Evolutionary conservation across 2,113 vertebrate genomes (phyloP).

Genomic region (Trochalopteron elliotii): DNA sequence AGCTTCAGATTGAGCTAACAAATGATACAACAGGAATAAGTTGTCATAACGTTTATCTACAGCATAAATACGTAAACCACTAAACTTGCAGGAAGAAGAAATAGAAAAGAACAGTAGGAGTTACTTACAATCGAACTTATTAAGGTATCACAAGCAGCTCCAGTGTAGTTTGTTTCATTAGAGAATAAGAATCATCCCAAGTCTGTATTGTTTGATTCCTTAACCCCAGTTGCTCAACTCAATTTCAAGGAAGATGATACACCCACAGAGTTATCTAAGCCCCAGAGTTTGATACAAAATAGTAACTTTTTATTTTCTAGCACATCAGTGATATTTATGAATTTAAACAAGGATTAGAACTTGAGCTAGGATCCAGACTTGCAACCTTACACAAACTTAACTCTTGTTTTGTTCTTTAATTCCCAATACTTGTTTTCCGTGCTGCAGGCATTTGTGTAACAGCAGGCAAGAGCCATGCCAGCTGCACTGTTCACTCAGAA

Average conservation of each 20-base stretch:
- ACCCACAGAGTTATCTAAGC: accelerated
- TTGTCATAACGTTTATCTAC: neutral
- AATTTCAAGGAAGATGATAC: neutral
- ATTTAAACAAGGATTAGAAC: neutral
- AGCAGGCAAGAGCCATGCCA: neutral
- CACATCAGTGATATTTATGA: neutral
- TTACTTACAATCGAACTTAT: neutral
- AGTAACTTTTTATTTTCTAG: neutral
- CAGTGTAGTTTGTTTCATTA: neutral
- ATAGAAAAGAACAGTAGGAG: neutral
- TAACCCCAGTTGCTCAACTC: neutral
- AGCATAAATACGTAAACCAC: neutral
- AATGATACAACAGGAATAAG: neutral
- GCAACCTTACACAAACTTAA: neutral
- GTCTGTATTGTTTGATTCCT: neutral
- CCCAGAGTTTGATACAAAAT: neutral
- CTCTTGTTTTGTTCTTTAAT: neutral
- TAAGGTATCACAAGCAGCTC: neutral
- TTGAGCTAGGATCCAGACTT: neutral
- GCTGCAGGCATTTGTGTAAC: neutral
- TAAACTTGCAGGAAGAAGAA: neutral
- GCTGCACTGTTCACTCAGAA: neutral
- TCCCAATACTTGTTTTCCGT: neutral
- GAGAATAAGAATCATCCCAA: neutral
- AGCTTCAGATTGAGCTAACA: neutral